Base-by-base conservation (phyloP, 2,113 vertebrate genomes). In the Dromaius novaehollandiae region DNA sequence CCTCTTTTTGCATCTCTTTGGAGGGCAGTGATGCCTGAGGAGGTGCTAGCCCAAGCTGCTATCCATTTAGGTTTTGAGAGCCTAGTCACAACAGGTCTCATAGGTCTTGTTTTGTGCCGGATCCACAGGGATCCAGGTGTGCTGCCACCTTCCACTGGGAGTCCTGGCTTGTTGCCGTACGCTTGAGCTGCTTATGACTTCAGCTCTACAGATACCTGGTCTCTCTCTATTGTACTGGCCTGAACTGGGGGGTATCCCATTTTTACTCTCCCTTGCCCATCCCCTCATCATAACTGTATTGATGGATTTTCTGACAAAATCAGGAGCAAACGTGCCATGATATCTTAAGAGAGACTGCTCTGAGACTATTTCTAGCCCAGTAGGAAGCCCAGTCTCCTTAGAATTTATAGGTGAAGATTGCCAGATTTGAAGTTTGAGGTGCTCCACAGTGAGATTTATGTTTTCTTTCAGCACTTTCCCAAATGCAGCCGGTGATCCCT, bases 361-460 rank as follows among this genome's bases (percentile, higher is more conserved):
- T 61, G 38, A 71, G 71, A 50, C 30, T 86, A 48, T 90, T 94
- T 88, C 55, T 85, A 97, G 30, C 19, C 69, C n/a, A 73, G 32
- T 85, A 93, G 77, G 36, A 91, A 90, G 68, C 19, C 36, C 14
- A 55, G 3, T 75, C 28, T 71, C 25, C 32, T 26, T 71, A 88
- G 32, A 95, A 91, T 89, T 82, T 91, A 24, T 34, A 70, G 58
- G 25, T 93, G 36, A 53, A 20, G 50, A 82, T 82, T 1, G 0
- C 15, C 26, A 63, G 55, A 81, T 21, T 20, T 91, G 73, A 90
- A 74, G 48, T 61, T 53, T 44, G 55, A 94, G 61, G 18, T 21
- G 61, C 44, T 75, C 44, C 65, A 55, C n/a, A 68, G 2, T 50
- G 30, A 81, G 15, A 70, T 68, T 40, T 50, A 50, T 4, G 2